A percentile compares a stretch with the other conserved stretches of the same genome.
phyloP scores from a whole-genome alignment of 2,888 invertebrate species.

The Plusia festucae region DNA sequence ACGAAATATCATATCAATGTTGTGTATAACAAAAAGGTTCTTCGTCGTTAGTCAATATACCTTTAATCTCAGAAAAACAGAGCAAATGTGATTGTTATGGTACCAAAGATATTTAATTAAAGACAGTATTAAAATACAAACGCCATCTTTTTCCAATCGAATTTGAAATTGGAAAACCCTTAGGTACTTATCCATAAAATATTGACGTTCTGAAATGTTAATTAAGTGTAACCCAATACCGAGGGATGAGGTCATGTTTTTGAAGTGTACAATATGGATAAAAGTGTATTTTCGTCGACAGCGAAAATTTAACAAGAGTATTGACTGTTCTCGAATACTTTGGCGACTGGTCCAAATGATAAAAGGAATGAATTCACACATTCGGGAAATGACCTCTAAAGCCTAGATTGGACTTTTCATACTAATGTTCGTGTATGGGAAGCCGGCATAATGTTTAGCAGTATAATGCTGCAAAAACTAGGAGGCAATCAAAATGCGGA shows the following conservation, averaged over 20 bases:
- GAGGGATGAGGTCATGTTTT: background rate
- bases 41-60: constrained; percentile 30
- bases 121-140: constrained; percentile 10
- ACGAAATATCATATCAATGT: constrained; percentile 37
- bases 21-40: constrained; percentile 12
- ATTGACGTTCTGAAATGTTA: background rate
- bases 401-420: background rate
- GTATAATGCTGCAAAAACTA: background rate
- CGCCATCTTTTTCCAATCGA: background rate
- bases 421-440: background rate
- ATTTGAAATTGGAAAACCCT: background rate
- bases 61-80: constrained; percentile 17
- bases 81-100: constrained; percentile 26
- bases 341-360: background rate
- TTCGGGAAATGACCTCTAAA: background rate
- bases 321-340: background rate
- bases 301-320: background rate
- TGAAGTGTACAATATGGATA: background rate
- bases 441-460: background rate
- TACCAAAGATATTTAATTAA: constrained; percentile 45
- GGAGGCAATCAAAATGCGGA: background rate
- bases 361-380: background rate
- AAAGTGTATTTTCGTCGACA: background rate
- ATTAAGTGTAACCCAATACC: constrained; percentile 1
- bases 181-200: constrained; percentile 1